These are phyloP conservation scores for Acomys russatus DNA, from an alignment of 2,797 vertebrate genomes.

Conservation along the genomic window DNA sequence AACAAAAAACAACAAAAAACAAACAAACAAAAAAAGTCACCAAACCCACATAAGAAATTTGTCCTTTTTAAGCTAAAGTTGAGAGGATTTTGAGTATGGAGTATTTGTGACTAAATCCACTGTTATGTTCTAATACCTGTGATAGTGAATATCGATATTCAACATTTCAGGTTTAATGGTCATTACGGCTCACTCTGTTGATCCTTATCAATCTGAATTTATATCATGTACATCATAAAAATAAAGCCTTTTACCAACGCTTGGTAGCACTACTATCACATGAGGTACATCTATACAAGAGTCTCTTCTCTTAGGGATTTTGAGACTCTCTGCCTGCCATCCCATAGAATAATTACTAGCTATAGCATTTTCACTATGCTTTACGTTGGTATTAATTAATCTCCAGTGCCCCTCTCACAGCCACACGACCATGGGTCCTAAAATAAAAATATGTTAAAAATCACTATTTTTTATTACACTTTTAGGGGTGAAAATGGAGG, in stretches of 20 bases:
- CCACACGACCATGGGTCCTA: too few species aligned
- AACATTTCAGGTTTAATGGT: neutral
- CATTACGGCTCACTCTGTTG: neutral
- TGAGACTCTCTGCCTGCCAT: neutral
- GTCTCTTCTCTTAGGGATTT: neutral
- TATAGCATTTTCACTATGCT: neutral
- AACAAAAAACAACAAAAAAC: too few species aligned
- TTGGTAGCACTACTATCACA: slow-evolving; percentile 77
- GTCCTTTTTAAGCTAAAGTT: neutral
- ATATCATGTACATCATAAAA: neutral
- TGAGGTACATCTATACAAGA: slow-evolving; percentile 23
- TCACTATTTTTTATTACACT: neutral
- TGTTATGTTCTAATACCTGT: neutral
- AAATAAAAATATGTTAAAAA: neutral
- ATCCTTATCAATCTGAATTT: slow-evolving; percentile 34
- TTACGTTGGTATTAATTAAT: neutral
- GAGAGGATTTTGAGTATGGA: neutral
- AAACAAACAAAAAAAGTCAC: neutral
- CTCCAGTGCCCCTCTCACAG: neutral
- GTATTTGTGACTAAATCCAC: neutral
- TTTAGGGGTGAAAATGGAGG: neutral
- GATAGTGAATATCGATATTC: neutral
- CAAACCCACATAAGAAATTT: neutral
- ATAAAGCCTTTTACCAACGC: slow-evolving; percentile 41
- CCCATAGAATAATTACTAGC: neutral